phyloP scores from a whole-genome alignment of 2,888 invertebrate species.

The Ischnura elegans region DNA sequence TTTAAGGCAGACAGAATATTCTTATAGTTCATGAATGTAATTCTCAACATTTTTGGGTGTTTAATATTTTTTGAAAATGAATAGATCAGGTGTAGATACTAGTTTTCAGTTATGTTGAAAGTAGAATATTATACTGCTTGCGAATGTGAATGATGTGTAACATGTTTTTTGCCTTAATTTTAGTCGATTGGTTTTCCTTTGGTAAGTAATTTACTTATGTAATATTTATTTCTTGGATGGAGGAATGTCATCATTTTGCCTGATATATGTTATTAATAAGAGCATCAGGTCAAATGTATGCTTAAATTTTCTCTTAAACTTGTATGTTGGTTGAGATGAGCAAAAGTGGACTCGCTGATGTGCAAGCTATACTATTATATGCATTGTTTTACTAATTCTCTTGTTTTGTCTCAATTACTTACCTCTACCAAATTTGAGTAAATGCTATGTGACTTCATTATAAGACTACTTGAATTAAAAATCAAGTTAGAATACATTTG shows the following conservation, averaged over 20 bases:
- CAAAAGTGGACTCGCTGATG: slow-evolving; percentile 19
- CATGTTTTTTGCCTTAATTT: background rate
- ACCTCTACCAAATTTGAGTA: background rate
- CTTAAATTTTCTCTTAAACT: background rate
- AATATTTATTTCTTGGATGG: background rate
- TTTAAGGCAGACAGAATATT: no score
- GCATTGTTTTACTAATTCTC: background rate
- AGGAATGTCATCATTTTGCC: background rate
- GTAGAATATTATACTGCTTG: background rate
- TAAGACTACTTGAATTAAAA: background rate
- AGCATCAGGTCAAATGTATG: background rate
- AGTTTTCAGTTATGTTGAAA: background rate
- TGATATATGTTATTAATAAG: background rate
- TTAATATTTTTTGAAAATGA: no score
- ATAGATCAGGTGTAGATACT: background rate
- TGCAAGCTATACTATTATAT: background rate
- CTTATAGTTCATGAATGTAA: no score
- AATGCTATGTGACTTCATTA: background rate
- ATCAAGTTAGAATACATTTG: no score
- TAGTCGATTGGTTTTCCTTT: background rate
- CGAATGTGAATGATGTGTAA: background rate
- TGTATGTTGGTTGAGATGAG: slow-evolving; percentile 22
- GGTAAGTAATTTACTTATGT: background rate
- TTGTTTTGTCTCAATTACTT: background rate
- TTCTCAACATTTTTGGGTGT: no score